Evolutionary conservation across 2,797 vertebrate species (phyloP).

Genomic region (Choloepus didactylus): DNA sequence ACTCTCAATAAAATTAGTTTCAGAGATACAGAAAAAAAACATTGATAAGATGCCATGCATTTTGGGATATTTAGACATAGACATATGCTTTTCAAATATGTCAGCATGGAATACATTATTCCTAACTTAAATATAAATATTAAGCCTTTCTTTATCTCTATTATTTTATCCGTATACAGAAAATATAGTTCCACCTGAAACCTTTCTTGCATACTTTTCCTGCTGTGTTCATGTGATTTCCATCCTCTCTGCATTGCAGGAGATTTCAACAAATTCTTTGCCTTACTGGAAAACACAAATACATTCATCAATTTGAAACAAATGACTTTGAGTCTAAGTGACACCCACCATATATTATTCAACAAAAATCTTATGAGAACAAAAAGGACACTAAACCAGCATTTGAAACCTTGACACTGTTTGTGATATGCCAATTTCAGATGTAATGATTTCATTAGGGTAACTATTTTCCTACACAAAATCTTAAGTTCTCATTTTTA

Average conservation of each 20-base stretch:
- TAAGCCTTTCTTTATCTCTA: background rate
- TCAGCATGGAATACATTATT: background rate
- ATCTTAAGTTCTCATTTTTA: background rate
- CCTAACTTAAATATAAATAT: background rate
- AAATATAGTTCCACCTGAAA: background rate
- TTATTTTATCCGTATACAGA: background rate
- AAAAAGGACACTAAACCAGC: background rate
- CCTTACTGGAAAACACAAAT: background rate
- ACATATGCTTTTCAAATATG: background rate
- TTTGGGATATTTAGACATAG: background rate
- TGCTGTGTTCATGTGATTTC: background rate
- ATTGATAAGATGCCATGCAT: background rate
- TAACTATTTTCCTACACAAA: background rate
- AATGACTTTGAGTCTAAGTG: background rate
- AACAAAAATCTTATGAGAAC: background rate
- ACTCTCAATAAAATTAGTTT: background rate
- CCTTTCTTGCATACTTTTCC: background rate
- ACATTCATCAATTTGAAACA: too few relatives aligned
- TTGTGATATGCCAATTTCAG: background rate
- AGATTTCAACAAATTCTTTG: background rate
- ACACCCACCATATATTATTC: fast-evolving
- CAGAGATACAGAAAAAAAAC: background rate
- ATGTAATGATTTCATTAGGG: background rate
- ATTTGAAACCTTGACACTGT: background rate
- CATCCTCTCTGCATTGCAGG: background rate